Percentiles rank a stretch among this genome's conserved stretches.
Evolutionary conservation across 2,888 invertebrate species (phyloP).

Genomic region (Gastracanthus pulcherrimus): DNA sequence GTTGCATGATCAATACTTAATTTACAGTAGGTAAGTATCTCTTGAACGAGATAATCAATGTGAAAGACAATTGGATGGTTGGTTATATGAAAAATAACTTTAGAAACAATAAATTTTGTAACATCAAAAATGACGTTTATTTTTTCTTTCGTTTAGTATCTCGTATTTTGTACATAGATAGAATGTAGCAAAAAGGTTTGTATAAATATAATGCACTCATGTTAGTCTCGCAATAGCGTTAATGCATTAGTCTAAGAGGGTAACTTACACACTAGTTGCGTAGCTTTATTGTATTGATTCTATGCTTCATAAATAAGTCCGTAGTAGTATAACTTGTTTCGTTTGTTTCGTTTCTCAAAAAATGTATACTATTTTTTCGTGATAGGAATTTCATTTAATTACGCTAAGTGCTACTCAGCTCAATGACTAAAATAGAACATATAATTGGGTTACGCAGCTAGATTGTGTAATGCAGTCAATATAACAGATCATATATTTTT

Average conservation of each 20-base stretch:
- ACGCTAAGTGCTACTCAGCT: neutral
- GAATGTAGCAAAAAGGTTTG: conserved; percentile 67
- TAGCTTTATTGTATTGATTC: conserved; percentile 1
- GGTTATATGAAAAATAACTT: neutral
- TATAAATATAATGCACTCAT: conserved; percentile 66
- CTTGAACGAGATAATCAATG: too few species aligned
- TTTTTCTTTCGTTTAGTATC: conserved; percentile 50
- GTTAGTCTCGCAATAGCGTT: conserved; percentile 45
- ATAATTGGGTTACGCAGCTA: neutral
- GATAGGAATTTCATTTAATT: neutral
- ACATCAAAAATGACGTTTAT: conserved; percentile 40
- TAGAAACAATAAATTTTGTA: neutral
- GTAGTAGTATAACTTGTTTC: too few species aligned
- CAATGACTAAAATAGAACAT: neutral
- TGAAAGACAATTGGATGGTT: too few species aligned
- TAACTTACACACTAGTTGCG: conserved; percentile 25
- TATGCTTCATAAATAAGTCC: too few species aligned
- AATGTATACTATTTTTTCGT: neutral
- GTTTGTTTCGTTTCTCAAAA: neutral
- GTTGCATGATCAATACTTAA: conserved; percentile 31
- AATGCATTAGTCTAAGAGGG: conserved; percentile 16
- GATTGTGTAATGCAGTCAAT: neutral
- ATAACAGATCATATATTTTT: neutral
- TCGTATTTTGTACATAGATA: conserved; percentile 58
- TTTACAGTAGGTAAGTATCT: too few species aligned